A percentile compares a stretch with the other conserved stretches of the same genome.
Conservation (phyloP, 2,888 invertebrate species). For the Ophion costatus region DNA sequence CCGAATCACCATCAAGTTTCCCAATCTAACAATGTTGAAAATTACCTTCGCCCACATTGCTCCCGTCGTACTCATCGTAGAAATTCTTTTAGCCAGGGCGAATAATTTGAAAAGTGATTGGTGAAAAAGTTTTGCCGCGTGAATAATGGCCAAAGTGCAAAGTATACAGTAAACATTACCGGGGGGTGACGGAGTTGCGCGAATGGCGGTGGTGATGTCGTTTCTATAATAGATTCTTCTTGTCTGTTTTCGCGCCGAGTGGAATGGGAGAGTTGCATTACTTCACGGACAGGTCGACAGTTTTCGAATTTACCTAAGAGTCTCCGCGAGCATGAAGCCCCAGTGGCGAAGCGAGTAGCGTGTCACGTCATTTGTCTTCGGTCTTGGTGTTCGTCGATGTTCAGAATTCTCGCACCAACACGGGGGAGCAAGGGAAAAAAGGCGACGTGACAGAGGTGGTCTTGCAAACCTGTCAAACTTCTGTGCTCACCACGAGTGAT, state of each 20-base stretch:
- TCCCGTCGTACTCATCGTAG: neutral
- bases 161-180: constrained; percentile 43
- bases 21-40: constrained; percentile 35
- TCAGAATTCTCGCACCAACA: constrained; percentile 60
- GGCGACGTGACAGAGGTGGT: constrained; percentile 28
- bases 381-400: constrained; percentile 48
- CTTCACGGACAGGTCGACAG: constrained; percentile 63
- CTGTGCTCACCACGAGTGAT: constrained; percentile 51
- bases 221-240: constrained; percentile 63
- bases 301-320: constrained; percentile 68
- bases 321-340: constrained; percentile 39
- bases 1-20: constrained; percentile 29
- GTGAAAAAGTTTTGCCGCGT: constrained; percentile 36
- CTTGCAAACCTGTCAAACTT: constrained; percentile 62
- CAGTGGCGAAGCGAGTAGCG: constrained; percentile 45
- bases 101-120: constrained; percentile 52
- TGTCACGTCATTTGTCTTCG: constrained; percentile 66
- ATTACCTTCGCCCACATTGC: neutral
- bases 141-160: constrained; percentile 45
- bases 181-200: constrained; percentile 46
- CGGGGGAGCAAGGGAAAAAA: constrained; percentile 31
- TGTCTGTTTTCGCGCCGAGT: constrained; percentile 47
- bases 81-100: constrained; percentile 29
- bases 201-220: constrained; percentile 50
- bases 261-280: constrained; percentile 54